A percentile compares a stretch with the other conserved stretches of the same genome.
Conservation (phyloP, 2,113 vertebrate genomes). For the Xiphophorus maculatus region DNA sequence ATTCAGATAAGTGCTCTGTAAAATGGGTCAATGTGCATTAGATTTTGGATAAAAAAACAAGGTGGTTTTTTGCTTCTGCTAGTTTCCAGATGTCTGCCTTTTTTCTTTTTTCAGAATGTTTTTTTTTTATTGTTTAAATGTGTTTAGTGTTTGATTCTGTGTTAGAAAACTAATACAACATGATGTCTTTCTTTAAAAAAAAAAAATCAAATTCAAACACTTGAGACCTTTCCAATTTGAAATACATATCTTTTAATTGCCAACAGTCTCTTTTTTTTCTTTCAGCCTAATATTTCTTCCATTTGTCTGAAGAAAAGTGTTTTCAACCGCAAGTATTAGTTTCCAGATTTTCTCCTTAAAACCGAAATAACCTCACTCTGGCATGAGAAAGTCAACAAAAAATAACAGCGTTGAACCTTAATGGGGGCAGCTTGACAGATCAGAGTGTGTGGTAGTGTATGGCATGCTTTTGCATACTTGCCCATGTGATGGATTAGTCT, state of each 20-base stretch:
- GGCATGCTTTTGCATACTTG: slow-evolving; percentile 13
- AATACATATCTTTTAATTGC: too few relatives aligned
- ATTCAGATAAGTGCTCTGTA: slow-evolving; percentile 28
- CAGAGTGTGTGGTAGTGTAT: background rate
- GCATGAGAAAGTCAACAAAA: slow-evolving; percentile 10
- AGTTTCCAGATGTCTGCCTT: background rate
- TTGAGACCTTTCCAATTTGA: background rate
- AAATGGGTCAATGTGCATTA: slow-evolving; percentile 6
- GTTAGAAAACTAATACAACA: background rate
- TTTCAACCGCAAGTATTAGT: background rate
- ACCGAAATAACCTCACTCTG: background rate
- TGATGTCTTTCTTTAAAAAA: background rate
- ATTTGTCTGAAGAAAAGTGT: background rate
- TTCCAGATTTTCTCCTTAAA: background rate
- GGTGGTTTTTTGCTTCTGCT: background rate
- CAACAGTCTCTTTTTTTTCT: too few relatives aligned
- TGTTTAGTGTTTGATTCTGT: background rate
- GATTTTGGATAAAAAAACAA: background rate
- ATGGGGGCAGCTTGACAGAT: slow-evolving; percentile 7
- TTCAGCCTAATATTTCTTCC: background rate
- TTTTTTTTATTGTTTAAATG: background rate
- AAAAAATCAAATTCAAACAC: background rate
- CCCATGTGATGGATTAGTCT: slow-evolving; percentile 57
- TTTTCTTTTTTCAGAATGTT: background rate
- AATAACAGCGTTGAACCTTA: background rate